phyloP scores from a whole-genome alignment of 1,140 invertebrate genomes.

The Hyles vespertilio region DNA sequence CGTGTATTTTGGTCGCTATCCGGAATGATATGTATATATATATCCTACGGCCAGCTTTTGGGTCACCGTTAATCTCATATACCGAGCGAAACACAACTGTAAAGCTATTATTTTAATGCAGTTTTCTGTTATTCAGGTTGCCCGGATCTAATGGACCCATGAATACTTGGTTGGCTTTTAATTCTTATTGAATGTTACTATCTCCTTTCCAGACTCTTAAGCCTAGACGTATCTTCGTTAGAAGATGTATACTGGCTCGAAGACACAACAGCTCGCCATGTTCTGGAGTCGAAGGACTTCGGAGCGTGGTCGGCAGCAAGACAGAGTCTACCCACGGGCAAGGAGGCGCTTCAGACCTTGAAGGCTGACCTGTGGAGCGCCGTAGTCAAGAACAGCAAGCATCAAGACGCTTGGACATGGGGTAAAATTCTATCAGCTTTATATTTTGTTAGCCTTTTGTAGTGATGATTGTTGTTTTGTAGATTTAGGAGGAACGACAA shows the following conservation, averaged over 20 bases:
- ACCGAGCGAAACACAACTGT: too few species aligned
- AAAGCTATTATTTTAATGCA: too few species aligned
- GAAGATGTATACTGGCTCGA: conserved; percentile 94
- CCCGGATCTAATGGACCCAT: too few species aligned
- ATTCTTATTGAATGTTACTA: background rate
- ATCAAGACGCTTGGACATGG: conserved; percentile 92
- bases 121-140: too few species aligned
- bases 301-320: conserved; percentile 85
- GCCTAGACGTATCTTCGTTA: conserved; percentile 86
- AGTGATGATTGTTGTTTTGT: too few species aligned
- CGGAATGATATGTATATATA: too few species aligned
- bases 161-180: too few species aligned
- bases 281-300: conserved; percentile 86
- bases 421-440: conserved; percentile 63
- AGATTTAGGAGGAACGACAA: too few species aligned
- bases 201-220: conserved; percentile 78
- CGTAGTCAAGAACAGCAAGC: conserved; percentile 90
- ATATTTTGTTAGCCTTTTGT: too few species aligned
- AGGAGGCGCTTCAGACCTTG: conserved; percentile 83
- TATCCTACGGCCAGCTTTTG: too few species aligned
- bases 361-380: conserved; percentile 91
- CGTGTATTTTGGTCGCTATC: too few species aligned
- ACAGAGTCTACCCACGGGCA: conserved; percentile 86
- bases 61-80: too few species aligned
- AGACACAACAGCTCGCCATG: conserved; percentile 83